Conservation (phyloP, 2,888 invertebrate genomes). For the Ophion ventricosus region DNA sequence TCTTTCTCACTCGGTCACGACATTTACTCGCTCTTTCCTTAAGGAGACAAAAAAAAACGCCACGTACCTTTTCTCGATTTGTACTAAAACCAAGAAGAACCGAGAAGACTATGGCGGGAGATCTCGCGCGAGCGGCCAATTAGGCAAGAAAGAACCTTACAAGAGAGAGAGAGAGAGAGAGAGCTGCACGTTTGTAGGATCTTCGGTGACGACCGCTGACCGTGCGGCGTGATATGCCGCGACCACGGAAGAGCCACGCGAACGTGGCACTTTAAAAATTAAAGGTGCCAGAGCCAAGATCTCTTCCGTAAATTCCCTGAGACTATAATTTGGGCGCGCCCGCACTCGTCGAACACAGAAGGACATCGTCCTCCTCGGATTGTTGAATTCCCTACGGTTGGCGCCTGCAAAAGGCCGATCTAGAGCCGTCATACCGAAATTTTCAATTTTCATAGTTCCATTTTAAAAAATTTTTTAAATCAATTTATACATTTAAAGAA, state of each 20-base stretch:
- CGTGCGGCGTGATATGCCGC: slow-evolving; percentile 20
- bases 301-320: slow-evolving; percentile 21
- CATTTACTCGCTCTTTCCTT: slow-evolving; percentile 11
- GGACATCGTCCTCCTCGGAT: slow-evolving; percentile 35
- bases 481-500: no score
- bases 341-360: slow-evolving; percentile 14
- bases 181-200: slow-evolving; percentile 18
- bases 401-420: neutral
- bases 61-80: slow-evolving; percentile 31
- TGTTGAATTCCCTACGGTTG: slow-evolving; percentile 11
- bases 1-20: slow-evolving; percentile 34
- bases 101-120: slow-evolving; percentile 40
- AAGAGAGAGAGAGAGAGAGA: slow-evolving; percentile 28
- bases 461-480: no score
- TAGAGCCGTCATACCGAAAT: neutral
- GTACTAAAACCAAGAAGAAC: slow-evolving; percentile 20
- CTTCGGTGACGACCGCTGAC: slow-evolving; percentile 46
- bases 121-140: slow-evolving; percentile 61
- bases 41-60: slow-evolving; percentile 2
- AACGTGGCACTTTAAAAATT: slow-evolving; percentile 60
- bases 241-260: slow-evolving; percentile 13
- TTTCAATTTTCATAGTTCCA: neutral
- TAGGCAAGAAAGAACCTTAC: slow-evolving; percentile 51
- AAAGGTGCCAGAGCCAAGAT: slow-evolving; percentile 47
- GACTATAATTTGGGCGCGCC: slow-evolving; percentile 55